Evolutionary conservation across 2,888 invertebrate genomes (phyloP).

Genomic region (Tromatobia lineatoria): DNA sequence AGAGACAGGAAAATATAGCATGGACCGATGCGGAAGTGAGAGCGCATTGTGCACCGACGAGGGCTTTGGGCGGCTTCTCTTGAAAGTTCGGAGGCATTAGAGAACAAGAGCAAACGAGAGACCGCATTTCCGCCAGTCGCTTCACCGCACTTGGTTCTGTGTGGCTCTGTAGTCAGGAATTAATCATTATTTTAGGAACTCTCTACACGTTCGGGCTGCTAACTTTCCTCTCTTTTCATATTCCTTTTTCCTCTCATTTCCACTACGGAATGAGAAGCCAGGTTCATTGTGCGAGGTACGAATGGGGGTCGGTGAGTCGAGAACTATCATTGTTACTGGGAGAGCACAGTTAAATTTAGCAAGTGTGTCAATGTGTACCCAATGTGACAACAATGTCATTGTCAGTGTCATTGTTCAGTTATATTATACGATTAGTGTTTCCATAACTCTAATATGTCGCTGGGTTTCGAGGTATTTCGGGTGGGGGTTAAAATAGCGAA

Average conservation of each 20-base stretch:
- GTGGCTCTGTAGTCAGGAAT: constrained; percentile 38
- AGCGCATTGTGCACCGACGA: constrained; percentile 42
- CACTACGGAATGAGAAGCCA: not conserved
- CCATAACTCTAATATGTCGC: no score
- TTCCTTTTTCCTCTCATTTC: not conserved
- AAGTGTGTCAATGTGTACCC: not conserved
- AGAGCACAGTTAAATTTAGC: not conserved
- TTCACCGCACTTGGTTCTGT: not conserved
- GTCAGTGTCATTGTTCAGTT: not conserved
- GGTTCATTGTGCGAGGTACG: constrained; percentile 2
- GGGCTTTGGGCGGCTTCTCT: constrained; percentile 48
- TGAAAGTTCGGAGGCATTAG: constrained; percentile 51
- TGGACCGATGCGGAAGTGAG: not conserved
- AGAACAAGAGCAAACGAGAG: constrained; percentile 54
- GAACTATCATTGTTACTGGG: not conserved
- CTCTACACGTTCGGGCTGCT: constrained; percentile 9
- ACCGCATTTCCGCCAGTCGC: constrained; percentile 33
- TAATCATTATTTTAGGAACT: constrained; percentile 58
- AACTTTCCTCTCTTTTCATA: constrained; percentile 19
- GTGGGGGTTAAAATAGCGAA: no score
- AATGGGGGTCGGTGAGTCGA: not conserved
- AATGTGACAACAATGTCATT: not conserved
- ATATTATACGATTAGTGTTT: not conserved
- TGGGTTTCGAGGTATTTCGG: no score
- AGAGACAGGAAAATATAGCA: not conserved